Conservation (phyloP, 23 tunicate genomes). For the Trididemnum clinides region DNA sequence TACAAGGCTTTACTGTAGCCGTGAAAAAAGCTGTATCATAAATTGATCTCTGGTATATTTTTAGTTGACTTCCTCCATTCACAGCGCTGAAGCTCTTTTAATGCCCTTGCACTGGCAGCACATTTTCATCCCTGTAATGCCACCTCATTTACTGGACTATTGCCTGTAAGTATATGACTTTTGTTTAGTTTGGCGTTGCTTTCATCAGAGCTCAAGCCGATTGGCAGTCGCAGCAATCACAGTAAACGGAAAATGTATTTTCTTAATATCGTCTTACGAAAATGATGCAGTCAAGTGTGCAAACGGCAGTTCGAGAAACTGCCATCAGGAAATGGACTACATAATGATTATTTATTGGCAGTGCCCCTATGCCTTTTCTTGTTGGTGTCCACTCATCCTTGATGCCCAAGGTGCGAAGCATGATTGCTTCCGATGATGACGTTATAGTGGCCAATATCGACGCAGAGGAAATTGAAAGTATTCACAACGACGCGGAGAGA, state of each 20-base stretch:
- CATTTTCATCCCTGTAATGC: slow-evolving; percentile 88
- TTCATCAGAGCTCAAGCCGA: no score
- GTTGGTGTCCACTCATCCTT: slow-evolving; percentile 84
- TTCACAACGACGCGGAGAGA: slow-evolving; percentile 47
- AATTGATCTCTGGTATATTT: no score
- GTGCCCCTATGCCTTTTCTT: slow-evolving; percentile 94
- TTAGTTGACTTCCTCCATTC: slow-evolving; percentile 82
- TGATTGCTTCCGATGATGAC: slow-evolving; percentile 46
- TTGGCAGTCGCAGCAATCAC: no score
- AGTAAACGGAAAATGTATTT: no score
- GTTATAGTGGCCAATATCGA: slow-evolving; percentile 85
- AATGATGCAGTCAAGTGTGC: no score
- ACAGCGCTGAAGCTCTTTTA: slow-evolving; percentile 77
- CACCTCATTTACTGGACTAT: slow-evolving; percentile 77
- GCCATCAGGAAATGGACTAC: background rate
- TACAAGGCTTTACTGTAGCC: no score
- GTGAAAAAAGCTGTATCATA: no score
- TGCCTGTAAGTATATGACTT: slow-evolving; percentile 75
- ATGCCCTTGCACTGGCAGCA: slow-evolving; percentile 93
- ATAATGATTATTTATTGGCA: background rate
- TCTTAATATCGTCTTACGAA: no score
- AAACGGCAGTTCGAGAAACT: background rate
- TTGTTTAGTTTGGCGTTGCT: no score
- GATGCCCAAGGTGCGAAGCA: slow-evolving; percentile 56
- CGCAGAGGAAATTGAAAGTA: slow-evolving; percentile 42